Evolutionary conservation across 2,888 invertebrate species (phyloP), one percentile per base, ranked within the genome.

Genomic region (Tenthredo distinguenda): DNA sequence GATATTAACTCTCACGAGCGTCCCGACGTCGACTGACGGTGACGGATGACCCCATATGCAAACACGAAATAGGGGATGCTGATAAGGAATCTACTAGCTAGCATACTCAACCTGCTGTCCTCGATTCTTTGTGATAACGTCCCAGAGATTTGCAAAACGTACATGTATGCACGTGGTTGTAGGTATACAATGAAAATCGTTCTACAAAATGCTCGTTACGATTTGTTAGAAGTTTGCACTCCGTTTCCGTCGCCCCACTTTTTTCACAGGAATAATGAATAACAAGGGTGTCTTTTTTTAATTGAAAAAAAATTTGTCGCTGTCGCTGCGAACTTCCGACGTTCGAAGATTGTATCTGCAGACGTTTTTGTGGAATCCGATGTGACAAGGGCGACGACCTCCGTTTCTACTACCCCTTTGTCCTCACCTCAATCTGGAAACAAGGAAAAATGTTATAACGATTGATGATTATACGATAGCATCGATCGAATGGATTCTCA

Each of bases 21-120:
- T 83, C 68, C 68, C 43, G 82, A 82, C 65, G 65, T 40, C 62
- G 82, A 82, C 65, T 68, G 83, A 83, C 83, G 62, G 68, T 83
- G 83, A 83, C 68, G 26, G 83, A 83, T 71, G 68, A 68, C 83
- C 83, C n/a, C 21, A 21, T 83, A 83, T 83, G 68, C 83, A 83
- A 83, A 83, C 47, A 83, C 68, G 83, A 47, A 83, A 83, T 71
- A 50, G 83, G 37, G 83, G 83, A 68, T 62, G 50, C 10, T 68
- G 83, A 83, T 83, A 83, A 68, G 65, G 83, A 68, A 83, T 83
- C 83, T 71, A 83, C 68, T 81, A 62, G 40, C 81, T 18, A 21
- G 62, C 62, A n/a, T 62, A 40, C 81, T 81, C 81, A 40, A 55
- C 47, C 21, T 40, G n/a, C 40, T 9, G 58, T 77, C 31, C 58